Conservation (phyloP, 2,888 invertebrate genomes). For the Eurytoma californica region DNA sequence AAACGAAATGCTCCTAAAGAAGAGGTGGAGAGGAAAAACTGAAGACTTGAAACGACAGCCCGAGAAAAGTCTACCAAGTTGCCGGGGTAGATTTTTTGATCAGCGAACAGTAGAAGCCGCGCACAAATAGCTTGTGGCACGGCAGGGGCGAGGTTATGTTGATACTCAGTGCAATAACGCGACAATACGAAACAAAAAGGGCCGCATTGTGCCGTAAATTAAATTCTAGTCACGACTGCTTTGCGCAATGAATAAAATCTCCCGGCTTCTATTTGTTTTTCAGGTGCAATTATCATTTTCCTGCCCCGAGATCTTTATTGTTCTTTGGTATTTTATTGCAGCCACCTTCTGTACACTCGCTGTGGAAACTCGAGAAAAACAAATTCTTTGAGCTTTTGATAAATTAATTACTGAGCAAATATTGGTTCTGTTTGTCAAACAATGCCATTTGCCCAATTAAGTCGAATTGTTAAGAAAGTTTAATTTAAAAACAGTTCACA, state of each 20-base stretch:
- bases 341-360: background rate
- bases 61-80: too few relatives aligned
- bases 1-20: too few relatives aligned
- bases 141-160: conserved; percentile 25
- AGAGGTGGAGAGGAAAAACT: background rate
- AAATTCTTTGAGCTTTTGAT: background rate
- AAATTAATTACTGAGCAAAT: background rate
- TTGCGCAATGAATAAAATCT: conserved; percentile 18
- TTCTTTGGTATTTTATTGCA: background rate
- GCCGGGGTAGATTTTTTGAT: too few relatives aligned
- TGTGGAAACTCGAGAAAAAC: background rate
- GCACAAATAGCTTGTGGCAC: too few relatives aligned
- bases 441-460: background rate
- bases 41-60: background rate
- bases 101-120: too few relatives aligned
- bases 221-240: conserved; percentile 41
- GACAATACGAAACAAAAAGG: conserved; percentile 19
- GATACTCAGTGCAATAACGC: conserved; percentile 22
- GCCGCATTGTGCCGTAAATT: conserved; percentile 29
- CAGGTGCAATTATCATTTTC: conserved; percentile 18
- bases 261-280: conserved; percentile 16
- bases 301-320: background rate
- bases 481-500: background rate
- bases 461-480: background rate
- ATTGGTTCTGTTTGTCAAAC: background rate